These are phyloP conservation scores for Myrmophylax atrothorax DNA, from an alignment of 2,113 vertebrate species.

Conservation along the genomic window DNA sequence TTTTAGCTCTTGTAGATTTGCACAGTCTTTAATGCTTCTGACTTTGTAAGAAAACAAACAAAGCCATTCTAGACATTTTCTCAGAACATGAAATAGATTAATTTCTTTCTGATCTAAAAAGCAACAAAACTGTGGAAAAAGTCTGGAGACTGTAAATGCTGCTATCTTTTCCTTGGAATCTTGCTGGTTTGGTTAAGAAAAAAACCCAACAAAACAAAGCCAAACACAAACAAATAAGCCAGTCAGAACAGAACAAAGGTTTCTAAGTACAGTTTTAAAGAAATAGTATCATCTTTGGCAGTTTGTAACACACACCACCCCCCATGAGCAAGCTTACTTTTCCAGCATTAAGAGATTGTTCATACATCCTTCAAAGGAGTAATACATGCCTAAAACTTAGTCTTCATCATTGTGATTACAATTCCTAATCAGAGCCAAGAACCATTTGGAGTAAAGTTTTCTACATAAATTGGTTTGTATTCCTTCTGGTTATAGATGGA, in stretches of 20 bases:
- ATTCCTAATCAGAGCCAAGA: neutral
- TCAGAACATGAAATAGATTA: neutral
- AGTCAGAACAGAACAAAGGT: neutral
- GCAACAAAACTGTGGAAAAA: neutral
- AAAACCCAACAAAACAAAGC: neutral
- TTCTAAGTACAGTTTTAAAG: neutral
- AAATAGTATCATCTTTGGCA: neutral
- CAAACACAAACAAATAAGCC: rapidly evolving
- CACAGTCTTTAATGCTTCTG: neutral
- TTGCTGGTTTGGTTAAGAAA: neutral
- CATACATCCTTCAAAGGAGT: neutral
- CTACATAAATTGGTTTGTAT: neutral
- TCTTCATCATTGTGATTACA: neutral
- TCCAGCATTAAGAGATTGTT: neutral
- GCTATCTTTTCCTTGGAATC: neutral
- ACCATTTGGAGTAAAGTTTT: neutral
- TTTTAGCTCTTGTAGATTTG: neutral
- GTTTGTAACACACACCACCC: neutral
- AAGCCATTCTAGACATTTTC: neutral
- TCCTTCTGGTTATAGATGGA: neutral
- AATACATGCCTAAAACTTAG: neutral
- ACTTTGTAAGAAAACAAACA: neutral
- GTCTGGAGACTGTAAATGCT: neutral
- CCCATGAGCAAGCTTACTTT: neutral
- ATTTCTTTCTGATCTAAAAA: neutral